Evolutionary conservation across 2,888 invertebrate genomes (phyloP).

Genomic region (Volucella bombylans): DNA sequence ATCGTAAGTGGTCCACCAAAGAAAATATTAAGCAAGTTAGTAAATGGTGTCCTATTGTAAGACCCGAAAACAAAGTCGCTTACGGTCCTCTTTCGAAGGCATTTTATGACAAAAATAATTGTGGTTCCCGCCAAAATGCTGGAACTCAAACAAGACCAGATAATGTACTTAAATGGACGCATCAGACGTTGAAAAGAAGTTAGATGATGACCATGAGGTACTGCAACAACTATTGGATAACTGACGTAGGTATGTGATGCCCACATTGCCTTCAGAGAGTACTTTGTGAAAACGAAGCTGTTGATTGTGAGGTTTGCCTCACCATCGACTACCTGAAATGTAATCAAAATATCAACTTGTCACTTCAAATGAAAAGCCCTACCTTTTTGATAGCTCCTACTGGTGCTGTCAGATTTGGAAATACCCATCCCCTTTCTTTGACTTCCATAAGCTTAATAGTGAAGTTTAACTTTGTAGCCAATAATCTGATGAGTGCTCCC

Average conservation of each 20-base stretch:
- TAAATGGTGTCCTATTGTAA: slow-evolving; percentile 76
- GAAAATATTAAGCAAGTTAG: slow-evolving; percentile 76
- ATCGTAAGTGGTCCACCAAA: slow-evolving; percentile 76
- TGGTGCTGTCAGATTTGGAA: slow-evolving; percentile 76
- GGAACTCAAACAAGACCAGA: slow-evolving; percentile 77
- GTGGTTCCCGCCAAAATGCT: slow-evolving; percentile 75
- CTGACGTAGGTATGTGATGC: slow-evolving; percentile 77
- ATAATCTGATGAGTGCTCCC: slow-evolving; percentile 76
- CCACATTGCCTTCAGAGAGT: slow-evolving; percentile 75
- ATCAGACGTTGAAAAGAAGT: slow-evolving; percentile 77
- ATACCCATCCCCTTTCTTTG: slow-evolving; percentile 75
- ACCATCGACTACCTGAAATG: slow-evolving; percentile 77
- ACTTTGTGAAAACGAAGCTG: slow-evolving; percentile 76
- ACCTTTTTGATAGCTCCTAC: slow-evolving; percentile 79
- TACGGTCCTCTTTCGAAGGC: slow-evolving; percentile 66
- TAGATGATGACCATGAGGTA: slow-evolving; percentile 77
- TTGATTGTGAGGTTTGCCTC: slow-evolving; percentile 78
- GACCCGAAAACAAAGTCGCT: slow-evolving; percentile 77
- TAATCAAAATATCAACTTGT: neutral
- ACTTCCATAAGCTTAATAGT: slow-evolving; percentile 75
- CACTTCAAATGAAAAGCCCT: slow-evolving; percentile 17
- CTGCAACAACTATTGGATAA: slow-evolving; percentile 76
- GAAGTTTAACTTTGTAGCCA: slow-evolving; percentile 80
- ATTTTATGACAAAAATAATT: slow-evolving; percentile 74
- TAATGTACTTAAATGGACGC: slow-evolving; percentile 77